phyloP scores from a whole-genome alignment of 2,888 invertebrate species.

The Silvanus unidentatus region DNA sequence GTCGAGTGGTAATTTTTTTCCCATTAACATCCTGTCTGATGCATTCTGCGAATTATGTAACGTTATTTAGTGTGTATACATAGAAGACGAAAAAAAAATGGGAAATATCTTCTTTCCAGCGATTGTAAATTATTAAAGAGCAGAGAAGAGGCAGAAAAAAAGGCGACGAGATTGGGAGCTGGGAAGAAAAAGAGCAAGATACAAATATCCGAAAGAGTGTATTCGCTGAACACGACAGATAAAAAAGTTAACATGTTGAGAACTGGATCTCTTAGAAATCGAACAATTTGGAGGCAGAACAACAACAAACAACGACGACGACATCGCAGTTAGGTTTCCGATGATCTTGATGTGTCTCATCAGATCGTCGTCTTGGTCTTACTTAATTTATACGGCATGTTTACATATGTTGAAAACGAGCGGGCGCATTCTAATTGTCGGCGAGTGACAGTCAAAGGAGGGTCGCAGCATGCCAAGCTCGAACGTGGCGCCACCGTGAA shows the following conservation, averaged over 20 bases:
- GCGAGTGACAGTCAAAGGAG: conserved; percentile 29
- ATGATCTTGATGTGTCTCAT: conserved; percentile 29
- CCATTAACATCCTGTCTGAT: no score
- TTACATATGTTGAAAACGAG: conserved; percentile 42
- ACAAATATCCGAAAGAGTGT: conserved; percentile 1
- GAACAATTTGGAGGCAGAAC: conserved; percentile 2
- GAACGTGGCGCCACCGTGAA: conserved; percentile 41
- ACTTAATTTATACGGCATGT: conserved; percentile 44
- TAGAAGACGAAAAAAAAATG: no score
- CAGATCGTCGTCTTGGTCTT: conserved; percentile 22
- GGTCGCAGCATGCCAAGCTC: conserved; percentile 38
- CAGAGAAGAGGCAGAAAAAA: no score
- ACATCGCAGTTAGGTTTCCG: conserved; percentile 8
- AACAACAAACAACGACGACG: background rate
- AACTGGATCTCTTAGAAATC: conserved; percentile 6
- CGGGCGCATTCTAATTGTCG: conserved; percentile 44
- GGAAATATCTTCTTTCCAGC: background rate
- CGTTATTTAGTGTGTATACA: no score
- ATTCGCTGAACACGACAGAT: conserved; percentile 4
- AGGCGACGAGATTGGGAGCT: no score
- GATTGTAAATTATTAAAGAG: background rate
- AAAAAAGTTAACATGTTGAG: conserved; percentile 3
- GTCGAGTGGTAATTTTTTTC: no score
- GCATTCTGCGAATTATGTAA: no score
- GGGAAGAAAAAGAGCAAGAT: background rate